Percentiles rank a stretch among this genome's conserved stretches.
These are phyloP conservation scores for Mythimna lalbum DNA, from an alignment of 2,888 invertebrate species.

Conservation along the genomic window DNA sequence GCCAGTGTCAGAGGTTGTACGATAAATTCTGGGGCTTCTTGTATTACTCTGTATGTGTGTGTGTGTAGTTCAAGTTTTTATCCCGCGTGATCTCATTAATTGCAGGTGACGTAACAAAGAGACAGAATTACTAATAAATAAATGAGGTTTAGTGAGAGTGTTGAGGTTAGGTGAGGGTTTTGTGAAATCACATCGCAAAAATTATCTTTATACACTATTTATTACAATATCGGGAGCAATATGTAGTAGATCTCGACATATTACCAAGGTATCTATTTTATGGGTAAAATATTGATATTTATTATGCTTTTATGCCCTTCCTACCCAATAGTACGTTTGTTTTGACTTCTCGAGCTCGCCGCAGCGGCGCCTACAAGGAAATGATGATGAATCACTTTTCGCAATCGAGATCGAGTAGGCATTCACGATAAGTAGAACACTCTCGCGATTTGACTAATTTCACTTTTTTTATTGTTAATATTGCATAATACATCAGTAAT, in stretches of 20 bases:
- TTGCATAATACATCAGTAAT: constrained; percentile 55
- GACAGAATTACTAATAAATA: constrained; percentile 1
- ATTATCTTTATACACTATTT: constrained; percentile 1
- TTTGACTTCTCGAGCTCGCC: constrained; percentile 76
- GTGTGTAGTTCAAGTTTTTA: constrained; percentile 19
- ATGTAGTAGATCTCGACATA: constrained; percentile 3
- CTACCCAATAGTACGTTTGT: constrained; percentile 73
- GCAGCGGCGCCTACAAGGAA: constrained; percentile 77
- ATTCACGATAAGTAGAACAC: constrained; percentile 76
- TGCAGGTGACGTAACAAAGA: constrained; percentile 10
- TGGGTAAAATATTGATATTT: constrained; percentile 30
- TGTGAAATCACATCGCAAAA: background rate
- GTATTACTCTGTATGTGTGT: constrained; percentile 6
- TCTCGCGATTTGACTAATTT: constrained; percentile 81
- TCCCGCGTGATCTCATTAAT: constrained; percentile 11
- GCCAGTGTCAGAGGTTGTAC: constrained; percentile 35
- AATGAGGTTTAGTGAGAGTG: background rate
- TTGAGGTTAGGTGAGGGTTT: too few species aligned
- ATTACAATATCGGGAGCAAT: constrained; percentile 5
- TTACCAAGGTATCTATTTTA: constrained; percentile 11
- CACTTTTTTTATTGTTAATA: constrained; percentile 69
- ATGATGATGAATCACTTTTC: constrained; percentile 78
- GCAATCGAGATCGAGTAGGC: constrained; percentile 80
- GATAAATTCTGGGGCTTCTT: constrained; percentile 26
- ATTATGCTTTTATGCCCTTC: constrained; percentile 53